phyloP scores from a whole-genome alignment of 2,888 invertebrate species.

The Drosophila koepferae region DNA sequence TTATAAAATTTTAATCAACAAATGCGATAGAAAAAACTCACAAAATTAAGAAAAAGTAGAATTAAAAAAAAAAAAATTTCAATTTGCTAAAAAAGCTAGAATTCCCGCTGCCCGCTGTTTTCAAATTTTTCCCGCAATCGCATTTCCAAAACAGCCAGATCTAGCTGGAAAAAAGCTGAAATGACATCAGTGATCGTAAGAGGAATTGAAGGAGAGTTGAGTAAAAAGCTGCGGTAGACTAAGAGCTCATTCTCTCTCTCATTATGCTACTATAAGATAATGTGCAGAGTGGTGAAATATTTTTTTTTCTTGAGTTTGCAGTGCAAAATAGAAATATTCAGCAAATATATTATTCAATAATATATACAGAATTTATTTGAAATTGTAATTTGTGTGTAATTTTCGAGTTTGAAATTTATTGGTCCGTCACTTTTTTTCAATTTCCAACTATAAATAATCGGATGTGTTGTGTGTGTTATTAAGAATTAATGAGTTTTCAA shows the following conservation, averaged over 20 bases:
- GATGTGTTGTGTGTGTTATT: slow-evolving; percentile 14
- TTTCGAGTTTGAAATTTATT: slow-evolving; percentile 4
- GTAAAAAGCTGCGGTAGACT: slow-evolving; percentile 7
- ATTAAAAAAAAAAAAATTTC: too few species aligned
- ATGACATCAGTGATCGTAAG: too few species aligned
- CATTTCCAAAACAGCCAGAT: too few species aligned
- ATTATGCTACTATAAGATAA: neutral
- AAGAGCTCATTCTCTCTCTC: neutral
- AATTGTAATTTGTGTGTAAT: neutral
- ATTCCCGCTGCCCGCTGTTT: too few species aligned
- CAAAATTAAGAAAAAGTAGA: too few species aligned
- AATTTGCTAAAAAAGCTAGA: too few species aligned
- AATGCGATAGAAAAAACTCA: too few species aligned
- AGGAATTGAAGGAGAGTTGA: neutral
- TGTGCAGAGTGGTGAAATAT: neutral
- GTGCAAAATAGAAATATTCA: neutral
- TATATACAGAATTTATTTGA: neutral
- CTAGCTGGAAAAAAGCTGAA: too few species aligned
- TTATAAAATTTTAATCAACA: too few species aligned
- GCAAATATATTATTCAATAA: neutral
- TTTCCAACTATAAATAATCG: slow-evolving; percentile 45
- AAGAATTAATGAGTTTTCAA: slow-evolving; percentile 21
- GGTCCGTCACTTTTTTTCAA: neutral
- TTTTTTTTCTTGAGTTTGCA: too few species aligned
- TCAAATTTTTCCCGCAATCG: too few species aligned